Evolutionary conservation across 2,797 vertebrate species (phyloP).

Genomic region (Lerista edwardsae): DNA sequence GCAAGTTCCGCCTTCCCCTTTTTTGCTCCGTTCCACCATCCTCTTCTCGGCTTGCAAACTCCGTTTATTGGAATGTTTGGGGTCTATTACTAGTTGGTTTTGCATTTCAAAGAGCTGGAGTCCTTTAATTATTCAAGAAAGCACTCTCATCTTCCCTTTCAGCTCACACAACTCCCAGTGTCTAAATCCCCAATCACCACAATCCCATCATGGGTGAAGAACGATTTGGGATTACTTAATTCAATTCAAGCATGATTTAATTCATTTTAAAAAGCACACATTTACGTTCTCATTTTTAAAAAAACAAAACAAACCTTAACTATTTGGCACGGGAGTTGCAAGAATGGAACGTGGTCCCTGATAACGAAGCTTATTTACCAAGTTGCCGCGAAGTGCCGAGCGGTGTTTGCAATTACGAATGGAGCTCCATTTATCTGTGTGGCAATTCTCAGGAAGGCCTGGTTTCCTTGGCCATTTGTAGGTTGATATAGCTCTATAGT

Average conservation of each 20-base stretch:
- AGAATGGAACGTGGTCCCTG: constrained; percentile 63
- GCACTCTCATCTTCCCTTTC: constrained; percentile 61
- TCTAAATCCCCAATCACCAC: constrained; percentile 45
- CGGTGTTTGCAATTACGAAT: constrained; percentile 68
- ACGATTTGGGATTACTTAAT: constrained; percentile 62
- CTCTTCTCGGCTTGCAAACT: constrained; percentile 7
- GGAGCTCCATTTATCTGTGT: constrained; percentile 67
- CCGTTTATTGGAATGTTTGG: constrained; percentile 1
- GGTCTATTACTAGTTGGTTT: constrained; percentile 29
- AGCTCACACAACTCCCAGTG: constrained; percentile 38
- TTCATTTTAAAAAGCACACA: constrained; percentile 54
- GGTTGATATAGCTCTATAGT: constrained; percentile 68
- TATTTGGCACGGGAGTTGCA: constrained; percentile 41
- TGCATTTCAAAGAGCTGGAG: constrained; percentile 66
- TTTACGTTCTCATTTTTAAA: constrained; percentile 47
- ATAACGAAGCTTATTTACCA: constrained; percentile 72
- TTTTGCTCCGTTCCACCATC: background rate
- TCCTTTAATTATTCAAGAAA: constrained; percentile 65
- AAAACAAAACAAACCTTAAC: constrained; percentile 49
- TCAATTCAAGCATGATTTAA: constrained; percentile 65
- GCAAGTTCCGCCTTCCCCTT: background rate
- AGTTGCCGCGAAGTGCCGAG: constrained; percentile 63
- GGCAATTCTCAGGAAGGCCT: constrained; percentile 67
- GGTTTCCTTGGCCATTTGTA: constrained; percentile 72
- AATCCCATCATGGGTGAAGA: constrained; percentile 59